A percentile compares a stretch with the other conserved stretches of the same genome.
phyloP scores from a whole-genome alignment of 2,113 vertebrate genomes.

The Ginglymostoma cirratum region DNA sequence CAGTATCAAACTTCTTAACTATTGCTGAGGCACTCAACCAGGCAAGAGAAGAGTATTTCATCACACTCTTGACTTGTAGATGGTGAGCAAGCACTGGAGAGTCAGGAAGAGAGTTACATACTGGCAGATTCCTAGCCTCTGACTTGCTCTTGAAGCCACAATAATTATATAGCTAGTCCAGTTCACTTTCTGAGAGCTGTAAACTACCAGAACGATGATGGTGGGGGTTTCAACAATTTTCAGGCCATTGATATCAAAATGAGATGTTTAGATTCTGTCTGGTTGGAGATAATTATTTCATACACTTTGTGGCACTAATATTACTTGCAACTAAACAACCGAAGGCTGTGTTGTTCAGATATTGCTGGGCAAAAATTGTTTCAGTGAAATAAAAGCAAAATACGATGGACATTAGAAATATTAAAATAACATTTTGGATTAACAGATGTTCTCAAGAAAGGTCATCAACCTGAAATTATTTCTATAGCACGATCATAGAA shows the following conservation, averaged over 20 bases:
- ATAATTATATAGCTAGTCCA: too few species aligned
- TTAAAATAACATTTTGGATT: not conserved
- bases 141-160: too few species aligned
- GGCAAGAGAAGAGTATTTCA: too few species aligned
- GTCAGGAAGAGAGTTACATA: too few species aligned
- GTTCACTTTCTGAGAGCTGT: too few species aligned
- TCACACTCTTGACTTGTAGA: too few species aligned
- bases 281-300: not conserved
- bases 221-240: not conserved
- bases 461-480: not conserved
- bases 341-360: not conserved
- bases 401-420: not conserved
- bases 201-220: not conserved
- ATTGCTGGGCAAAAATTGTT: not conserved
- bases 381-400: not conserved
- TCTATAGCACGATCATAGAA: too few species aligned
- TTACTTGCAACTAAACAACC: not conserved
- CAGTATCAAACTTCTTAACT: too few species aligned
- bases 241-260: not conserved
- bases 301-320: not conserved
- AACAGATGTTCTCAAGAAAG: not conserved
- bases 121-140: too few species aligned
- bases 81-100: too few species aligned
- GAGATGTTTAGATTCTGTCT: not conserved
- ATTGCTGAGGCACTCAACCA: too few species aligned